These are phyloP conservation scores for Corynorhinus townsendii DNA, from an alignment of 2,113 vertebrate genomes.

Conservation along the genomic window DNA sequence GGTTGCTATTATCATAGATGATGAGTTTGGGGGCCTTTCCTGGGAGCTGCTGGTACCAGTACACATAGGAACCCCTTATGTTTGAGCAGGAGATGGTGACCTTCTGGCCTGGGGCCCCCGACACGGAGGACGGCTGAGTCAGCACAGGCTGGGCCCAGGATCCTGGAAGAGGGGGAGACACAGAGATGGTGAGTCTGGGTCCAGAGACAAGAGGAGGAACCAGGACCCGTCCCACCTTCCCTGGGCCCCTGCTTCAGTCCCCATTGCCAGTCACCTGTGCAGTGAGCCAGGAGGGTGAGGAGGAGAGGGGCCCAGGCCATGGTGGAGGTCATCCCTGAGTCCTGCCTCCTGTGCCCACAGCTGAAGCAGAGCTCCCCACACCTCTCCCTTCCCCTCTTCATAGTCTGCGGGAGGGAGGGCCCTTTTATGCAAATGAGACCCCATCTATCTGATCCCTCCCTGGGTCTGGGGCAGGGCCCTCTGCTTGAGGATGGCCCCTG, in stretches of 20 bases:
- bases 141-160: too few relatives aligned
- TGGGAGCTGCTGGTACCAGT: too few relatives aligned
- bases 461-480: accelerated
- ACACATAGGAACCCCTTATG: too few relatives aligned
- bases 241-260: too few relatives aligned
- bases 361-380: not conserved
- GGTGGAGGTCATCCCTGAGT: accelerated
- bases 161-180: not conserved
- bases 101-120: too few relatives aligned
- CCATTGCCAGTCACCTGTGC: too few relatives aligned
- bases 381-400: not conserved
- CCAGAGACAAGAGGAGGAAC: too few relatives aligned
- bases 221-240: too few relatives aligned
- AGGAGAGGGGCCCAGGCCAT: not conserved
- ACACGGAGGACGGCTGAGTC: too few relatives aligned
- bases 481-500: not conserved
- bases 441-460: accelerated
- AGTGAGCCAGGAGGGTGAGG: not conserved
- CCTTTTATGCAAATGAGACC: not conserved
- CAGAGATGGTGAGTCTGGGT: not conserved
- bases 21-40: too few relatives aligned
- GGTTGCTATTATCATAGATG: too few relatives aligned
- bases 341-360: not conserved
- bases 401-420: not conserved
- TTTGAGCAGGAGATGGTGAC: too few relatives aligned